Conservation (phyloP, 2,113 vertebrate genomes). For the Oncorhynchus masou region DNA sequence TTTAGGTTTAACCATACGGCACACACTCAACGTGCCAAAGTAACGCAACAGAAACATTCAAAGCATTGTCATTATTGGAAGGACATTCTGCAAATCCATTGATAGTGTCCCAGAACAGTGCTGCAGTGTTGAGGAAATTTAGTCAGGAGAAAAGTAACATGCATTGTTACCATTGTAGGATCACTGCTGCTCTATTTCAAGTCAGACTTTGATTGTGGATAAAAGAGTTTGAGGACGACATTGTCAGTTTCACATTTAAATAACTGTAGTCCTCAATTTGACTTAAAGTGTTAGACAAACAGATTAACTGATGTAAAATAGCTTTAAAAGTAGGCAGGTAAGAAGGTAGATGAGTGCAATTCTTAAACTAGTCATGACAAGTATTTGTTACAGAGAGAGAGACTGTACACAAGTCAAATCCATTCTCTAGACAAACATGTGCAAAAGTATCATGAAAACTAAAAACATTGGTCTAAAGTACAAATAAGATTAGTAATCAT, state of each 20-base stretch:
- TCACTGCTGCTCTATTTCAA: neutral
- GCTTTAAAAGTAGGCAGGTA: neutral
- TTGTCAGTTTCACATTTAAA: neutral
- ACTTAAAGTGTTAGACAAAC: neutral
- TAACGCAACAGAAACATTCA: slow-evolving; percentile 27
- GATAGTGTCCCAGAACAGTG: slow-evolving; percentile 10
- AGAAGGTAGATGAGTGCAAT: neutral
- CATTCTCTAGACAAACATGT: neutral
- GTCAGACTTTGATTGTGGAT: neutral
- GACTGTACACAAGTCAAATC: neutral
- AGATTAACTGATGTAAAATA: neutral
- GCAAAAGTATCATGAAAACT: neutral
- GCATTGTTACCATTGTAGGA: neutral
- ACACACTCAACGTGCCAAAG: slow-evolving; percentile 41
- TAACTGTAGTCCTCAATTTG: neutral
- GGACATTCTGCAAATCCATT: slow-evolving; percentile 1
- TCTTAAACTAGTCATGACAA: neutral
- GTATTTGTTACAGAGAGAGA: neutral
- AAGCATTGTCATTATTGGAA: neutral
- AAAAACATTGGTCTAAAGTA: neutral
- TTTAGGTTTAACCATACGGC: slow-evolving; percentile 4
- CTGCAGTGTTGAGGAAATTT: neutral
- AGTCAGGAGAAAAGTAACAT: neutral
- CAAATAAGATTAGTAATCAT: neutral
- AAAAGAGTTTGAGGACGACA: neutral